A percentile compares a stretch with the other conserved stretches of the same genome.
These are phyloP conservation scores for Lepisosteus osseus DNA, from an alignment of 2,113 vertebrate genomes.

Conservation along the genomic window DNA sequence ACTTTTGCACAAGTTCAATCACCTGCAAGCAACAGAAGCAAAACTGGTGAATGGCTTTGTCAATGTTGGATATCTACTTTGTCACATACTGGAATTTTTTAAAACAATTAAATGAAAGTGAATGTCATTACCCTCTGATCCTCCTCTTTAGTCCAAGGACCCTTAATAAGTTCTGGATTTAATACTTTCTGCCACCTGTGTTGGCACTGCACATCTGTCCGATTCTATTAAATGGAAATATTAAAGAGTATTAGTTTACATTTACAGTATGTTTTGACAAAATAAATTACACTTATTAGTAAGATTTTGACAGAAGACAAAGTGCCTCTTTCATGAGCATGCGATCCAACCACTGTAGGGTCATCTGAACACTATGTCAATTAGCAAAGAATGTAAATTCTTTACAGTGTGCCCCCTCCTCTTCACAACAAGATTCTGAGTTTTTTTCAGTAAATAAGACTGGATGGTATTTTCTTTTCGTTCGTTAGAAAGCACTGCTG, in stretches of 20 bases:
- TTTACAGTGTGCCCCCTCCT: neutral
- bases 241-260: neutral
- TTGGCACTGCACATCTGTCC: constrained; percentile 96
- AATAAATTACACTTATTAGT: no score
- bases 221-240: constrained; percentile 69
- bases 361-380: no score
- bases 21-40: constrained; percentile 71
- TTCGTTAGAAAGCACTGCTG: no score
- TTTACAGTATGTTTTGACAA: no score
- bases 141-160: constrained; percentile 98
- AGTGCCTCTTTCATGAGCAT: no score
- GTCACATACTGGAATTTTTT: neutral
- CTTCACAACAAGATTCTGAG: neutral
- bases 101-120: neutral
- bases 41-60: neutral
- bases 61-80: neutral
- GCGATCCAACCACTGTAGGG: no score
- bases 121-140: constrained; percentile 86
- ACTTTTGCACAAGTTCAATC: constrained; percentile 98
- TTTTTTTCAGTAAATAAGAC: neutral
- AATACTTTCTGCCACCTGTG: constrained; percentile 98
- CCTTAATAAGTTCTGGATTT: constrained; percentile 98
- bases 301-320: no score
- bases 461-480: no score
- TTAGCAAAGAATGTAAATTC: neutral